Evolutionary conservation across 2,797 vertebrate genomes (phyloP).

Genomic region (Artibeus jamaicensis): DNA sequence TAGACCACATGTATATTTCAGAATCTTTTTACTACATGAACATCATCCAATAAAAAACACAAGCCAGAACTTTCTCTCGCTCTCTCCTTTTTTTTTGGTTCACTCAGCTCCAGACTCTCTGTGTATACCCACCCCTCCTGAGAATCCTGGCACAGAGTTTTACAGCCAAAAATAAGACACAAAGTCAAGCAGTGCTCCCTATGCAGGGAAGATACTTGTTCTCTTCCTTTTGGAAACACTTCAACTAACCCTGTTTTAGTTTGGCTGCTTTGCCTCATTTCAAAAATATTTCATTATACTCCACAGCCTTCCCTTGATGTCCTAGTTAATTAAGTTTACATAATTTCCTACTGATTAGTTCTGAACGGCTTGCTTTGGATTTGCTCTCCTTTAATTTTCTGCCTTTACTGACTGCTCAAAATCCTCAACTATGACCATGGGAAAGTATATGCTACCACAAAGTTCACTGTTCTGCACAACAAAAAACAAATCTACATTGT

Average conservation of each 20-base stretch:
- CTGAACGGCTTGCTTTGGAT: conserved; percentile 66
- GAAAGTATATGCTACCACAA: neutral
- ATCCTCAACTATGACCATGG: neutral
- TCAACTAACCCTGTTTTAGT: conserved; percentile 51
- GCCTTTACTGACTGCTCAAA: conserved; percentile 58
- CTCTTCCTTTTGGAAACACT: conserved; percentile 40
- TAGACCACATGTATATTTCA: neutral
- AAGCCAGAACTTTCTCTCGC: neutral
- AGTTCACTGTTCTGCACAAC: neutral
- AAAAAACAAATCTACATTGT: neutral
- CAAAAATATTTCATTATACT: conserved; percentile 58
- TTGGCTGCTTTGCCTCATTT: conserved; percentile 54
- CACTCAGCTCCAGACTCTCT: neutral
- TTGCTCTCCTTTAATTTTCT: conserved; percentile 72
- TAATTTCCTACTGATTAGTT: conserved; percentile 73
- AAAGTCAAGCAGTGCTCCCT: neutral
- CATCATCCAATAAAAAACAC: neutral
- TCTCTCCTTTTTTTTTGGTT: neutral
- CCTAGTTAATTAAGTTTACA: conserved; percentile 72
- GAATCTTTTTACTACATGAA: neutral
- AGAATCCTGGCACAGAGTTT: conserved; percentile 13
- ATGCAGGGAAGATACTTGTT: neutral
- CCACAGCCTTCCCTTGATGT: conserved; percentile 46
- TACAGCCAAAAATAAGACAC: conserved; percentile 29
- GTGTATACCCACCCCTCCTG: neutral